phyloP scores from a whole-genome alignment of 1,140 invertebrate species.

The Drosophila tropicalis region DNA sequence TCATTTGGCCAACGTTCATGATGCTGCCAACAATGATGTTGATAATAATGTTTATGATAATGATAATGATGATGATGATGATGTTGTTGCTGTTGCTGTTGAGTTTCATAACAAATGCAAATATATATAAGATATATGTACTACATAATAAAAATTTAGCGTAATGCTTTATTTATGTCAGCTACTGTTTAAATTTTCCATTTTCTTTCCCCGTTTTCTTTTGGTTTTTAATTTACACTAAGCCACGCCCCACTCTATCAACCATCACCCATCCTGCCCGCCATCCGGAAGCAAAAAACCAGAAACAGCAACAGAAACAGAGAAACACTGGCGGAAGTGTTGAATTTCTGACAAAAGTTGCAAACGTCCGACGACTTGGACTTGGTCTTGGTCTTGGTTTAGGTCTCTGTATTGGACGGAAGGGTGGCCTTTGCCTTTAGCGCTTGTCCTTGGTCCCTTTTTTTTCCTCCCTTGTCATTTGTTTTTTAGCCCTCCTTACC shows the following conservation, averaged over 20 bases:
- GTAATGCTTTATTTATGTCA: slow-evolving; percentile 67
- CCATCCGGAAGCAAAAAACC: slow-evolving; percentile 8
- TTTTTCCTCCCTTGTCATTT: slow-evolving; percentile 40
- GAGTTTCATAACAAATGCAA: slow-evolving; percentile 74
- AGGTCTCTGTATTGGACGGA: neutral
- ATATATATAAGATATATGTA: slow-evolving; percentile 47
- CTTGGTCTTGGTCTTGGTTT: neutral
- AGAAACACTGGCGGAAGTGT: slow-evolving; percentile 57
- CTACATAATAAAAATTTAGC: slow-evolving; percentile 57
- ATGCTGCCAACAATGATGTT: slow-evolving; percentile 50
- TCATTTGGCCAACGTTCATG: slow-evolving; percentile 73
- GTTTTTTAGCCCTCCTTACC: slow-evolving; percentile 26
- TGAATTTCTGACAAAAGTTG: slow-evolving; percentile 63
- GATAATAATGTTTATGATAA: slow-evolving; percentile 51
- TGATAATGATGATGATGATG: neutral
- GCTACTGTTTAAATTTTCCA: slow-evolving; percentile 8
- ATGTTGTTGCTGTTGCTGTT: slow-evolving; percentile 30
- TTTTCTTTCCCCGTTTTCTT: neutral
- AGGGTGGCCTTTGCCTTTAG: slow-evolving; percentile 21
- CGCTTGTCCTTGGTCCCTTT: slow-evolving; percentile 20
- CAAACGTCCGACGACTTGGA: slow-evolving; percentile 21
- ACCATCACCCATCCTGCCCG: too few species aligned
- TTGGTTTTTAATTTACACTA: slow-evolving; percentile 47
- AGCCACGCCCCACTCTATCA: neutral
- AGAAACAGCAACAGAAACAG: slow-evolving; percentile 42